Evolutionary conservation across 2,113 vertebrate species (phyloP).

Genomic region (Paedocypris sp.): DNA sequence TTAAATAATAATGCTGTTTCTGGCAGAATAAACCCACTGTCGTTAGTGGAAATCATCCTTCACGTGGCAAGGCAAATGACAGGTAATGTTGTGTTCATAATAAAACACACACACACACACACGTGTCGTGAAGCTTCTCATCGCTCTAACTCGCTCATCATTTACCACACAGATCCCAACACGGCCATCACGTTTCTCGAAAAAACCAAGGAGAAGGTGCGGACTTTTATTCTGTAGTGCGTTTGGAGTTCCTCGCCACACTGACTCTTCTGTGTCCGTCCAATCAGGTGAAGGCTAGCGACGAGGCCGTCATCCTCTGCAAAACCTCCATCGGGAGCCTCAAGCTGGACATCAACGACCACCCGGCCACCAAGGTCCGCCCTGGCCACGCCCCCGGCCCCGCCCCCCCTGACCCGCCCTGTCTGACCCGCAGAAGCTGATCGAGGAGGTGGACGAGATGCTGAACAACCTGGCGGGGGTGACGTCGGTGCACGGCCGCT

Average conservation of each 20-base stretch:
- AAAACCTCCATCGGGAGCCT: conserved; percentile 89
- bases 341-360: conserved; percentile 85
- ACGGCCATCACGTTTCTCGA: conserved; percentile 88
- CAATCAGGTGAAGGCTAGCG: conserved; percentile 83
- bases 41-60: conserved; percentile 90
- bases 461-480: conserved; percentile 79
- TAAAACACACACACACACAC: too few species aligned
- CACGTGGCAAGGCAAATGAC: conserved; percentile 86
- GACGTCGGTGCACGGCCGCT: conserved; percentile 89
- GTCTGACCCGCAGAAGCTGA: conserved; percentile 87
- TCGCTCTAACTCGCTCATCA: too few species aligned
- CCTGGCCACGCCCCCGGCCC: too few species aligned
- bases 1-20: background rate
- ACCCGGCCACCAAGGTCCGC: conserved; percentile 95
- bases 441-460: conserved; percentile 90
- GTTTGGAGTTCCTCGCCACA: background rate
- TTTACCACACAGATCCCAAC: conserved; percentile 67
- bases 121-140: too few species aligned
- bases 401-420: too few species aligned
- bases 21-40: conserved; percentile 89
- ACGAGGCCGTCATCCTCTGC: conserved; percentile 88
- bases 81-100: conserved; percentile 53
- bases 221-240: background rate
- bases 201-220: conserved; percentile 92
- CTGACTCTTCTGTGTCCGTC: background rate